Percentiles rank a stretch among this genome's conserved stretches.
Evolutionary conservation across 2,113 vertebrate species (phyloP).

Genomic region (Phyllopteryx taeniolatus): DNA sequence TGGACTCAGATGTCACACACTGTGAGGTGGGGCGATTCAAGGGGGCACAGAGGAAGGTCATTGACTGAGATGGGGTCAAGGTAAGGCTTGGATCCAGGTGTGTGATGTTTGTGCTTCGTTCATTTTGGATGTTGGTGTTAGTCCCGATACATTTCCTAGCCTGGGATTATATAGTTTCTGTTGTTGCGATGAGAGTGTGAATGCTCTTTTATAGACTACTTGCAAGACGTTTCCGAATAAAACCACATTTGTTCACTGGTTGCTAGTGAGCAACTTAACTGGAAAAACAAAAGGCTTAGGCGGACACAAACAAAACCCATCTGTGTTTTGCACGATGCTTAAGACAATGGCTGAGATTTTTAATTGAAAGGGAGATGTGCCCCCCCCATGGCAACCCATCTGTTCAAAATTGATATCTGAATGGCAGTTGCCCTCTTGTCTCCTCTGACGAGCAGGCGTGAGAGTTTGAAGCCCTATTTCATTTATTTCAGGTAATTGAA

Average conservation of each 20-base stretch:
- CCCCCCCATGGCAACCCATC: conserved; percentile 67
- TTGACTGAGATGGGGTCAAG: conserved; percentile 16
- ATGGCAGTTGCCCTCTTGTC: conserved; percentile 63
- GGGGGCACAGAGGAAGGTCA: conserved; percentile 47
- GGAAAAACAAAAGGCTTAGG: conserved; percentile 43
- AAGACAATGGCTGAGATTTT: conserved; percentile 65
- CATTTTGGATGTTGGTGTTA: background rate
- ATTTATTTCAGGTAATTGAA: conserved; percentile 69
- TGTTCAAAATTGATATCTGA: conserved; percentile 66
- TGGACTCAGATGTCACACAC: conserved; percentile 67
- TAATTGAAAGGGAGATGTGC: conserved; percentile 66
- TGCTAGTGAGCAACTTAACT: conserved; percentile 25
- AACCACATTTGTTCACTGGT: conserved; percentile 18
- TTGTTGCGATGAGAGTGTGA: background rate
- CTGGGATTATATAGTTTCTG: background rate
- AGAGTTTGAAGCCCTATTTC: conserved; percentile 57
- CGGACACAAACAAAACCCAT: conserved; percentile 61
- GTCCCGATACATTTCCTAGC: background rate
- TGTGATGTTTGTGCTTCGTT: background rate
- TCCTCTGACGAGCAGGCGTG: conserved; percentile 54
- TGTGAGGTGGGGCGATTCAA: conserved; percentile 30
- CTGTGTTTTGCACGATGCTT: conserved; percentile 49
- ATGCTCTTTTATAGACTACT: conserved; percentile 13
- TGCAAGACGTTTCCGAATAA: background rate
- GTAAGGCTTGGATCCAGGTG: background rate